Base-by-base conservation (phyloP, 2,888 invertebrate genomes). In the Eumacrocentrus americanus region DNA sequence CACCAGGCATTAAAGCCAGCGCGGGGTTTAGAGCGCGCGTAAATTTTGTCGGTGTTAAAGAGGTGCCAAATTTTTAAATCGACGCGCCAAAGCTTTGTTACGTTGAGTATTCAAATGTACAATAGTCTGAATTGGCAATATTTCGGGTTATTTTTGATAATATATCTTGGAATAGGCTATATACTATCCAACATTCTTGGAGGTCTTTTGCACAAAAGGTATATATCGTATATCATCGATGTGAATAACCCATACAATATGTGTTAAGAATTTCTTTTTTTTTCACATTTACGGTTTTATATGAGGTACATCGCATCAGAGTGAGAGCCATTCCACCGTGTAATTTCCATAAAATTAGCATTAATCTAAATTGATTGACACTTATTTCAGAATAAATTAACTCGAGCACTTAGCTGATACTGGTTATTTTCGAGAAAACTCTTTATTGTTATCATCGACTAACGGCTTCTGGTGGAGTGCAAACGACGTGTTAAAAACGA, bases 21-120 rank as follows among this genome's bases (percentile, higher is more conserved):
- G 54, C 51, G 64, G 51, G 48, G 54, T 73, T 72, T 72, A 70
- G 63, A 62, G 62, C 60, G 59, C 35, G 57, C 66, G 68, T 75
- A 75, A 75, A 75, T 75, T 74, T 67, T 52, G 37, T 22, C 38
- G 61, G 63, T 61, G 68, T 70, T 72, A 72, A 75, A 67, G 72
- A 75, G 72, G 72, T 74, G 75, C 65, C 69, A 73, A 73, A 73
- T 69, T 74, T 72, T 73, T 67, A 64, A 72, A 72, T 71, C 67
- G 63, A 63, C 64, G 58, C 64, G 50, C 59, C 48, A 66, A 68
- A 60, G 58, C 20, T 23, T 6, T 38, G 37, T 35, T 58, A 18
- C 37, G 12, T 11, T 46, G 16, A 42, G 20, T 7, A 11, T 7
- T 11, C 35, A 9, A 35, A 35, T 7, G 35, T 7, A 7, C 9